Evolutionary conservation across 2,113 vertebrate species (phyloP), one percentile per base, ranked within the genome.

Genomic region (Raja brachyura): DNA sequence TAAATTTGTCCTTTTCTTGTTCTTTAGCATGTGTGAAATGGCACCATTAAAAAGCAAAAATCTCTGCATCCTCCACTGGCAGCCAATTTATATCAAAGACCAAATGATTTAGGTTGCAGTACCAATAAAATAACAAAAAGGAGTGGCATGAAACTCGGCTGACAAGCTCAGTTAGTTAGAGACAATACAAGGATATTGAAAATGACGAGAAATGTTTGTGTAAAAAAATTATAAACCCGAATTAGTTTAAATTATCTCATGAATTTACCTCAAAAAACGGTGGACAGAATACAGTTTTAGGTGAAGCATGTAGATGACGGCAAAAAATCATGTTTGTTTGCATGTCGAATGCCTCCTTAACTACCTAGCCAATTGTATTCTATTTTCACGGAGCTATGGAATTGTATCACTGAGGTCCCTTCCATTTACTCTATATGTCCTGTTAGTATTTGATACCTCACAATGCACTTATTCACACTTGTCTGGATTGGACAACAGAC

Each of bases 11-110:
- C 61, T 14, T 63, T 88, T 88, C 83, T 63, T 31, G 59, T 25
- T 88, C n/a, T 14, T 63, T 63, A 88, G n/a, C 81, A 61, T 33
- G n/a, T 63, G 83, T 88, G 59, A 88, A 88, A 88, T 88, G 83
- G 61, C 59, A 39, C 83, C n/a, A 63, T 88, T 88, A 88, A 88
- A 8, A 59, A 88, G 83, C 28, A 66, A 88, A 5, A 48, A 33
- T 63, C 83, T 63, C 28, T 66, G 83, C 28, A 3, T 31, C 13
- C 83, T 88, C 59, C 31, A 63, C 83, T 14, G 8, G 61, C 56
- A 86, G 59, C 59, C 14, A 31, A 28, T 63, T 88, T 63, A 88
- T 13, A n/a, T 5, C 63, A 28, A 7, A 31, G 28, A 63, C 13
- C 9, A 63, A 88, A 18, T 16, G 59, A 88, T 59, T 61, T 31